These are phyloP conservation scores for Venusia cambrica DNA, from an alignment of 2,888 invertebrate species.

Conservation along the genomic window DNA sequence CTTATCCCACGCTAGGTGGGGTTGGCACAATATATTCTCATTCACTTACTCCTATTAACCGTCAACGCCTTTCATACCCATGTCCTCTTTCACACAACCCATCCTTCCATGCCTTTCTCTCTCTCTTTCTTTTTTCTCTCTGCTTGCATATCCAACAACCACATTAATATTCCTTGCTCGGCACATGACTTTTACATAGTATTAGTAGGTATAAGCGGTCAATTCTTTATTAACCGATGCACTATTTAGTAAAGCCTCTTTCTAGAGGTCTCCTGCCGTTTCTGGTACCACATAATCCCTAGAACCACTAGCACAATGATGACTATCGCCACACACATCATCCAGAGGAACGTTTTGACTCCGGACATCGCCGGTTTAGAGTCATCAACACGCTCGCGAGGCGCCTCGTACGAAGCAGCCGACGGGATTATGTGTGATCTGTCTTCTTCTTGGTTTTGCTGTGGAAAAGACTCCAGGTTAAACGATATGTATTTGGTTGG, in stretches of 20 bases:
- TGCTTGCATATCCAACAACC: too few relatives aligned
- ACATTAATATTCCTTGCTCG: too few relatives aligned
- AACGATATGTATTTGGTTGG: too few relatives aligned
- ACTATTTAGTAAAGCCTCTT: conserved; percentile 86
- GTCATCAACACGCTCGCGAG: conserved; percentile 95
- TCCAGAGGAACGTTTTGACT: conserved; percentile 93
- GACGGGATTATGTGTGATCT: conserved; percentile 92
- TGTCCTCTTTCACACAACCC: too few relatives aligned
- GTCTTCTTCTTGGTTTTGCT: conserved; percentile 85
- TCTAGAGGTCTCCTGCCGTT: conserved; percentile 92
- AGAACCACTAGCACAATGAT: conserved; percentile 91
- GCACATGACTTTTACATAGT: too few relatives aligned
- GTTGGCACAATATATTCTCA: too few relatives aligned
- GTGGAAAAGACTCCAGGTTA: conserved; percentile 24
- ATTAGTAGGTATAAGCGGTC: too few relatives aligned
- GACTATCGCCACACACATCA: conserved; percentile 91
- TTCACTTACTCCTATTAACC: too few relatives aligned
- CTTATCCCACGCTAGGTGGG: too few relatives aligned
- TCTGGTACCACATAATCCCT: conserved; percentile 96
- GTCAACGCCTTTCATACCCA: too few relatives aligned
- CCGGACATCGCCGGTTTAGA: conserved; percentile 93
- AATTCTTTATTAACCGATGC: conserved; percentile 1
- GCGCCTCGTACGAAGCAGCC: conserved; percentile 94
- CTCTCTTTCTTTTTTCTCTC: too few relatives aligned
- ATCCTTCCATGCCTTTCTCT: too few relatives aligned